These are phyloP conservation scores for Scarus forsteni DNA, from an alignment of 2,797 vertebrate species.

Conservation along the genomic window DNA sequence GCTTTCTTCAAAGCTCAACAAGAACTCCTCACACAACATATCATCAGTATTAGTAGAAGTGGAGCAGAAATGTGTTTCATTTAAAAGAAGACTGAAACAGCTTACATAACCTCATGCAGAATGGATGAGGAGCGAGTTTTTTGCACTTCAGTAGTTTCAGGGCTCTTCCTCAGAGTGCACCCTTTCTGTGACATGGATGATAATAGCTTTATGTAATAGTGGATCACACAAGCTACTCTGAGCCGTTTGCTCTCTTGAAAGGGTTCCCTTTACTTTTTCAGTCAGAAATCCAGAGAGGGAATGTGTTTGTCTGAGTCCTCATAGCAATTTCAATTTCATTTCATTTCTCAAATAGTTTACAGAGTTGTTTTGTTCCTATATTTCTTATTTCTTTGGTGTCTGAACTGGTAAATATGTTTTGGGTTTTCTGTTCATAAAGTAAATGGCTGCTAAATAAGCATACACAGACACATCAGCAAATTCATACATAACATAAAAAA, in stretches of 20 bases:
- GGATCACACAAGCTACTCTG: slow-evolving; percentile 8
- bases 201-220: slow-evolving; percentile 26
- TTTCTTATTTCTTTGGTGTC: not conserved
- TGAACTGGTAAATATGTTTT: not conserved
- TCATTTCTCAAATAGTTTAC: not conserved
- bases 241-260: slow-evolving; percentile 8
- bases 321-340: not conserved
- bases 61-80: slow-evolving; percentile 26
- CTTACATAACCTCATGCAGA: slow-evolving; percentile 70
- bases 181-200: slow-evolving; percentile 28
- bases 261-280: not conserved
- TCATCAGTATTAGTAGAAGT: too few species aligned
- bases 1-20: too few species aligned
- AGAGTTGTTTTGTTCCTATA: not conserved
- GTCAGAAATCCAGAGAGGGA: not conserved
- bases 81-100: slow-evolving; percentile 24
- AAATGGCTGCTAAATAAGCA: not conserved
- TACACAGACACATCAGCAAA: slow-evolving; percentile 1
- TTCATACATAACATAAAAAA: not conserved
- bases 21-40: not conserved
- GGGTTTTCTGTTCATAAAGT: slow-evolving; percentile 8
- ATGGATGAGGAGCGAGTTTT: slow-evolving; percentile 60
- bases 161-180: slow-evolving; percentile 41
- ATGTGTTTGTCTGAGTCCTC: not conserved
- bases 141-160: slow-evolving; percentile 47